These are phyloP conservation scores for Botia almorhae DNA, from an alignment of 2,797 vertebrate species.

Conservation along the genomic window DNA sequence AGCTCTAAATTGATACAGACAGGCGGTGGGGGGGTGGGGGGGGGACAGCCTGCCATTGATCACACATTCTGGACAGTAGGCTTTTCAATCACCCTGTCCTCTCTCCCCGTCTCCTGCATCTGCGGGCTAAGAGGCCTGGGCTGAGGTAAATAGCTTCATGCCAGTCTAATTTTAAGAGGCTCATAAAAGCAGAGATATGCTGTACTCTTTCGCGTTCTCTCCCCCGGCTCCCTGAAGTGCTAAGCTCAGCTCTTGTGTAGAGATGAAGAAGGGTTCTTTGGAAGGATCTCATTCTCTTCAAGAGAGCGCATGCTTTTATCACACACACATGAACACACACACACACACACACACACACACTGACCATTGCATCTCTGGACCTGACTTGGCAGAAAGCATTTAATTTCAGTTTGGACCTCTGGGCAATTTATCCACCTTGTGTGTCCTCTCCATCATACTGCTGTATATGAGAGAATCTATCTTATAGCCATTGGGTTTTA, in stretches of 20 bases:
- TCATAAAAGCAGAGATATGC: conserved; percentile 43
- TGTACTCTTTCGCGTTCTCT: conserved; percentile 16
- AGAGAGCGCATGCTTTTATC: conserved; percentile 31
- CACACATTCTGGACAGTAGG: conserved; percentile 54
- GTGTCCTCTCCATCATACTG: conserved; percentile 32
- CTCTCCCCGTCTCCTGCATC: conserved; percentile 28
- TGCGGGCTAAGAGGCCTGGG: conserved; percentile 43
- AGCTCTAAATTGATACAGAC: conserved; percentile 51
- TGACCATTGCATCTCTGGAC: conserved; percentile 49
- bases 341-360: conserved; percentile 18
- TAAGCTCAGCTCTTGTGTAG: conserved; percentile 24
- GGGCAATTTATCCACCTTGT: conserved; percentile 52
- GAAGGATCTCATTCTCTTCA: conserved; percentile 28
- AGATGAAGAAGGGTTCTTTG: conserved; percentile 30
- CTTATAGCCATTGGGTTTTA: conserved; percentile 16
- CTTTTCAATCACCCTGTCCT: conserved; percentile 53
- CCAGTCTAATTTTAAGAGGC: conserved; percentile 56
- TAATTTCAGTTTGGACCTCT: conserved; percentile 52
- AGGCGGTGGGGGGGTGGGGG: conserved; percentile 37
- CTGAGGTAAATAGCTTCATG: conserved; percentile 58
- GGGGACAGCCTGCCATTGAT: conserved; percentile 47
- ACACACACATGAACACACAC: conserved; percentile 27
- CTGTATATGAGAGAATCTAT: conserved; percentile 22
- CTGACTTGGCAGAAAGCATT: conserved; percentile 52
- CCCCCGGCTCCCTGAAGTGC: conserved; percentile 21